Base-by-base conservation (phyloP, 2,113 vertebrate species). In the Chloropsis cyanopogon region DNA sequence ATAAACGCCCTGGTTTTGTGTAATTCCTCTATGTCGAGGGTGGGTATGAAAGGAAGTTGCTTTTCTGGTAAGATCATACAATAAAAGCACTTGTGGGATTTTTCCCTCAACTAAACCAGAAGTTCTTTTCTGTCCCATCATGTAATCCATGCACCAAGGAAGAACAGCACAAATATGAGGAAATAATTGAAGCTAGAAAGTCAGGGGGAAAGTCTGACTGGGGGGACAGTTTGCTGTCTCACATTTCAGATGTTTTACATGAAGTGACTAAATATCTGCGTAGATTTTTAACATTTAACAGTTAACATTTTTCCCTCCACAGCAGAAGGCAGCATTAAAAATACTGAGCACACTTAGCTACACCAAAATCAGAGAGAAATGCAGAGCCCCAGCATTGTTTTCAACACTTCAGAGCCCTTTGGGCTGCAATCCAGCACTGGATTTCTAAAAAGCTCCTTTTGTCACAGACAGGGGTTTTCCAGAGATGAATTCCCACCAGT, bases 281-380 rank as follows among this genome's bases (percentile, higher is more conserved):
- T 3, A 3, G n/a, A 83, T n/a, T n/a, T n/a, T n/a, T n/a, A n/a
- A n/a, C n/a, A n/a, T n/a, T n/a, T n/a, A n/a, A n/a, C n/a, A n/a
- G n/a, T n/a, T n/a, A n/a, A 49, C 33, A 18, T 28, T 69, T 6
- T 0, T 1, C 5, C 7, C 8, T 20, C 50, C 4, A 3, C 2
- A 63, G 72, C 1, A 66, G 39, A 54, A 59, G 10, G 44, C 4
- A 31, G 59, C 24, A 42, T 73, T 88, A 37, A 63, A 86, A 63
- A 65, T 11, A n/a, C 14, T 7, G 44, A 88, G 59, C 24, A 66
- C 31, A 10, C 44, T 77, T 63, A 80, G 4, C 47, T 10, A 1
- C 60, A 23, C 21, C 37, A 41, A 86, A 75, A 68, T n/a, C 9
- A 11, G 39, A 31, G 66, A n/a, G 76, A 88, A 88, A 47, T 0